phyloP scores from a whole-genome alignment of 2,797 vertebrate species.

The Choloepus didactylus region DNA sequence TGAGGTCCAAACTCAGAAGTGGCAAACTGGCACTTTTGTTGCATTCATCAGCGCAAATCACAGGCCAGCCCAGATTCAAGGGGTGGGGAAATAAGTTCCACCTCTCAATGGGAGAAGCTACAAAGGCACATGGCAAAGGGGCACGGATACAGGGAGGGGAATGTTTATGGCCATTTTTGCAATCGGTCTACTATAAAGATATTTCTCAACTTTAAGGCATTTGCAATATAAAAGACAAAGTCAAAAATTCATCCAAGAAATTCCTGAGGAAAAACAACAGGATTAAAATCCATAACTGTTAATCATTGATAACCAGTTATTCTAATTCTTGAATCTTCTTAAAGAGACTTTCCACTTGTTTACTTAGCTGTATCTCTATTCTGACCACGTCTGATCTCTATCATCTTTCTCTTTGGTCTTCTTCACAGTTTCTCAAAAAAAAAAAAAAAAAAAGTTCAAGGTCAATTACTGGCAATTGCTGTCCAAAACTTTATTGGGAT shows the following conservation, averaged over 20 bases:
- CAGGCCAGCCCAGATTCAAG: neutral
- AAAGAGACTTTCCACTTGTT: neutral
- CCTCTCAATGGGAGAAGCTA: neutral
- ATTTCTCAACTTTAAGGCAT: neutral
- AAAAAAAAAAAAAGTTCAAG: too few species aligned
- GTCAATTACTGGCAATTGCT: neutral
- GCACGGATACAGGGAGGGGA: accelerated
- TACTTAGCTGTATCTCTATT: neutral
- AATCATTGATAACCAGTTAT: neutral
- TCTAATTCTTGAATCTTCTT: neutral
- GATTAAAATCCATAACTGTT: neutral
- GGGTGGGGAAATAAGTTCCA: neutral
- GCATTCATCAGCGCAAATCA: neutral
- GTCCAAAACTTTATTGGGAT: neutral
- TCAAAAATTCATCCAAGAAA: neutral
- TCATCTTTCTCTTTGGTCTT: neutral
- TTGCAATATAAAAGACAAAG: neutral
- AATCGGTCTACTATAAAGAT: neutral
- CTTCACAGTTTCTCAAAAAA: too few species aligned
- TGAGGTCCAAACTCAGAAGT: neutral
- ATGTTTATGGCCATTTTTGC: neutral
- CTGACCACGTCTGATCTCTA: neutral
- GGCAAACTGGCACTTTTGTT: neutral
- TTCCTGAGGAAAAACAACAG: neutral
- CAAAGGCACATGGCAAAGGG: neutral